Percentiles rank a stretch among this genome's conserved stretches.
Evolutionary conservation across 2,113 vertebrate species (phyloP).

Genomic region (Propithecus coquereli): DNA sequence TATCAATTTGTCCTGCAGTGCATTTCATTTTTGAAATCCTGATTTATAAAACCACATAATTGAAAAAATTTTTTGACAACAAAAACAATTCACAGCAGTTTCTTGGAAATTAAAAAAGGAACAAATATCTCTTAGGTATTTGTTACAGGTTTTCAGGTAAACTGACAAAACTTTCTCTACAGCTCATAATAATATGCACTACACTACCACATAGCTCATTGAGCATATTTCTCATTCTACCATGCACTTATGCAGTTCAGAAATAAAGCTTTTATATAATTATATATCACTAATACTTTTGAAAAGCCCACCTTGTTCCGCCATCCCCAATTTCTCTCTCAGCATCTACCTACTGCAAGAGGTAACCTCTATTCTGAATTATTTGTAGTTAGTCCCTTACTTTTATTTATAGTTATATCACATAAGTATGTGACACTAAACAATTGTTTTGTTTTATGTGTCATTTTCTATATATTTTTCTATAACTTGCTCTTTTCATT

Average conservation of each 20-base stretch:
- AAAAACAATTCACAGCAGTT: background rate
- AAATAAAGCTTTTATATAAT: background rate
- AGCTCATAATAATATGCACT: background rate
- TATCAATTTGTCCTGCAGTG: background rate
- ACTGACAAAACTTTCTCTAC: background rate
- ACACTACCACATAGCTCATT: background rate
- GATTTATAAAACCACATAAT: background rate
- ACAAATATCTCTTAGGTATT: background rate
- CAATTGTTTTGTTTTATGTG: background rate
- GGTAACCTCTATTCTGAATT: background rate
- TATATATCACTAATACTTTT: background rate
- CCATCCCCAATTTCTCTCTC: fast-evolving
- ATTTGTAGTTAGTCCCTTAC: background rate
- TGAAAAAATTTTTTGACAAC: background rate
- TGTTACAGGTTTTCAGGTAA: background rate
- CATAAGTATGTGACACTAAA: background rate
- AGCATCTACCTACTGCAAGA: background rate
- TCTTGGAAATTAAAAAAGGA: background rate
- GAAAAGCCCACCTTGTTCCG: background rate
- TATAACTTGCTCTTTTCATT: background rate
- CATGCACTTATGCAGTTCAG: background rate
- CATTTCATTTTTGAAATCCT: constrained; percentile 21
- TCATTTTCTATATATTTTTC: background rate
- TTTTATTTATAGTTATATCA: background rate
- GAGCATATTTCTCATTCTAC: background rate